Conservation (phyloP, 2,888 invertebrate species). For the Thelaira solivaga region DNA sequence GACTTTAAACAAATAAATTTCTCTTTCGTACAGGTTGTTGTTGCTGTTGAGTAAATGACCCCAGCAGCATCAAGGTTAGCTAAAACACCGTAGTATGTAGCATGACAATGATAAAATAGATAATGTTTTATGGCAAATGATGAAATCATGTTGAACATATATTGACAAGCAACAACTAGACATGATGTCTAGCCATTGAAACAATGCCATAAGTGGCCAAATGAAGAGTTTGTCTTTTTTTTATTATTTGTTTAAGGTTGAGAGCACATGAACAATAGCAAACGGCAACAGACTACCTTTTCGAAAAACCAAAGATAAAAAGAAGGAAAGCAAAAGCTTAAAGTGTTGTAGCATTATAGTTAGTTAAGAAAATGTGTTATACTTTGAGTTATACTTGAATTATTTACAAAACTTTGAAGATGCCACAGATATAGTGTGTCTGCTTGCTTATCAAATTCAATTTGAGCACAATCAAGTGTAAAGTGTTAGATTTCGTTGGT, state of each 20-base stretch:
- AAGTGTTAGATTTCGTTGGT: conserved; percentile 72
- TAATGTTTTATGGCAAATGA: conserved; percentile 31
- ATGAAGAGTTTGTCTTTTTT: conserved; percentile 14
- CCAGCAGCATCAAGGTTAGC: conserved; percentile 18
- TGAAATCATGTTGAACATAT: conserved; percentile 50
- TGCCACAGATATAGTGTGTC: neutral
- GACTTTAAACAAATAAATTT: conserved; percentile 47
- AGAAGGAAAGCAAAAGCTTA: neutral
- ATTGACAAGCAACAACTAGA: conserved; percentile 47
- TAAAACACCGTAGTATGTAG: neutral
- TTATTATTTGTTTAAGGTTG: conserved; percentile 29
- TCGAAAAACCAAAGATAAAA: neutral
- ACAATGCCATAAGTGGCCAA: conserved; percentile 43
- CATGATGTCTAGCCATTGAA: conserved; percentile 46
- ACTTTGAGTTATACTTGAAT: conserved; percentile 38
- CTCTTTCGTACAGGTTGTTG: conserved; percentile 21
- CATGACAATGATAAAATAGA: neutral
- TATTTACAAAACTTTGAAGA: conserved; percentile 9
- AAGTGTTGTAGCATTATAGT: conserved; percentile 47
- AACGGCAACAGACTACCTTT: neutral
- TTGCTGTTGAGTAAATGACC: conserved; percentile 11
- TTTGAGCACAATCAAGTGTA: conserved; percentile 70
- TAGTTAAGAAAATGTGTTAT: conserved; percentile 38
- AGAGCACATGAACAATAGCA: conserved; percentile 20
- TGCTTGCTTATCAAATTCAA: conserved; percentile 59